Base-by-base conservation (phyloP, 2,113 vertebrate species). In the Varanus komodoensis region DNA sequence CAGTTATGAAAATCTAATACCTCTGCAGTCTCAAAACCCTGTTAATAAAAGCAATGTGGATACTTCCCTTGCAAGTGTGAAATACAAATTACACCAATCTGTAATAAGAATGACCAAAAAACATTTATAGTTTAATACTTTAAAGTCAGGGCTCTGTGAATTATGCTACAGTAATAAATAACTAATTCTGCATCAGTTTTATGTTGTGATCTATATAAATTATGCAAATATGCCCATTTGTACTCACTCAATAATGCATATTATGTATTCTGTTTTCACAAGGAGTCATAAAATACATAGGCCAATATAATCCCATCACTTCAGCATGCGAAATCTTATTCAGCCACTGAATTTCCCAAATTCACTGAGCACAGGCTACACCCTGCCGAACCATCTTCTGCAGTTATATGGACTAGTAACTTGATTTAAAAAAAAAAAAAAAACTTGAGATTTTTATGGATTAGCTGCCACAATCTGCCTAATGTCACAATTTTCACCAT, bases 21-120 rank as follows among this genome's bases (percentile, higher is more conserved):
- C 23, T 27, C 87, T 89, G 88, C 38, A 78, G 14, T 32, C 88
- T 19, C 64, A 2, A 91, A 93, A 69, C 71, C 38, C 38, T 90
- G 73, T 89, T 25, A 77, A 12, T 1, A 19, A 91, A 83, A 19
- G 50, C 15, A 90, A 17, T 0, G 0, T 74, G 79, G 15, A 4
- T 64, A 82, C 34, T 64, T 84, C 69, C n/a, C 50, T n/a, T 82
- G 73, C n/a, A 27, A 29, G 83, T 88, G 25, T 27, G 25, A 38
- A 68, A 9, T 15, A 85, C 17, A 81, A 87, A 87, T 61, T 67
- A 84, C 69, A 87, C 8, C 48, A 7, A 73, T 0, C 2, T 61
- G 32, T 57, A 5, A 38, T 61, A 89, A 2, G 1, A 52, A 92
- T 91, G 68, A 93, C 17, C 38, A 9, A n/a, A 38, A 29, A 67